Conservation (phyloP, 2,113 vertebrate genomes). For the Pycnonotus jocosus region DNA sequence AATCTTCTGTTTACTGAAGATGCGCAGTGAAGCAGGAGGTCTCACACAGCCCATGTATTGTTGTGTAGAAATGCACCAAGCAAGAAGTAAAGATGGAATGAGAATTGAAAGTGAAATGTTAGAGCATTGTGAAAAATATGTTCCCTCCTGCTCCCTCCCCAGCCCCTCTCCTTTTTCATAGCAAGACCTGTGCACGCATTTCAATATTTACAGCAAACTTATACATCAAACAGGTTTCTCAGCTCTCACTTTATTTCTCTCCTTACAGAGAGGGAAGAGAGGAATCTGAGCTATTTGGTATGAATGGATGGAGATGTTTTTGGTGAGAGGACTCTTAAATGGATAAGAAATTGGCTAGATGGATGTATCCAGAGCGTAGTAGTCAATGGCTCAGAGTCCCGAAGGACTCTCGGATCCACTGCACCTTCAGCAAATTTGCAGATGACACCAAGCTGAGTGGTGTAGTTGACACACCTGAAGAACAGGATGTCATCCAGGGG, state of each 20-base stretch:
- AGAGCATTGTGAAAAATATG: conserved; percentile 12
- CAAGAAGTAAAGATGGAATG: not conserved
- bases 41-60: not conserved
- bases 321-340: not conserved
- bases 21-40: not conserved
- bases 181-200: not conserved
- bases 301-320: not conserved
- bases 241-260: not conserved
- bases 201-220: conserved; percentile 42
- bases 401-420: not conserved
- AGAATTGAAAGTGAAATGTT: conserved; percentile 38
- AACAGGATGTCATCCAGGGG: not conserved
- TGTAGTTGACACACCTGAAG: not conserved
- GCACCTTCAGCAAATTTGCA: not conserved
- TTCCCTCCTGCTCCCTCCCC: not conserved
- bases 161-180: not conserved
- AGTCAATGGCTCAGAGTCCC: not conserved
- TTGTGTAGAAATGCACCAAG: not conserved
- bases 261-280: not conserved
- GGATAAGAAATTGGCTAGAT: not conserved
- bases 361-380: not conserved
- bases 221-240: not conserved
- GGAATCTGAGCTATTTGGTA: not conserved
- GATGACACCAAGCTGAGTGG: not conserved
- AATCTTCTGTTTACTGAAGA: conserved; percentile 40